A percentile compares a stretch with the other conserved stretches of the same genome.
phyloP scores from a whole-genome alignment of 30 jellyfish, hydroid and myxozoan species.

The Turritopsis rubra region DNA sequence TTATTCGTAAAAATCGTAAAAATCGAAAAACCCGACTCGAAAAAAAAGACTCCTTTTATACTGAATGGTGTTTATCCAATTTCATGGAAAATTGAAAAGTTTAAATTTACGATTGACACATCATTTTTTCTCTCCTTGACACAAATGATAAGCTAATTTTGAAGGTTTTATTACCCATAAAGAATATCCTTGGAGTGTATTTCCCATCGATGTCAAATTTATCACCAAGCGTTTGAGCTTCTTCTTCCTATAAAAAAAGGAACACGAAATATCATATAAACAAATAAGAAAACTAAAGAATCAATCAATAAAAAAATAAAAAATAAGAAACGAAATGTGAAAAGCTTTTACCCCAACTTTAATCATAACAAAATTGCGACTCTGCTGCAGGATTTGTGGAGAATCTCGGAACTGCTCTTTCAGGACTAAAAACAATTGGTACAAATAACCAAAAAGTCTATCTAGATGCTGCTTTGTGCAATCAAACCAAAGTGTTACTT shows the following conservation, averaged over 20 bases:
- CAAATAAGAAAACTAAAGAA: background rate
- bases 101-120: too few relatives aligned
- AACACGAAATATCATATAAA: background rate
- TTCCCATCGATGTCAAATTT: conserved; percentile 86
- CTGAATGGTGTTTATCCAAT: too few relatives aligned
- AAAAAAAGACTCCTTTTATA: too few relatives aligned
- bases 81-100: too few relatives aligned
- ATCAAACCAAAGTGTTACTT: background rate
- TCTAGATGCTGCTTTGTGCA: background rate
- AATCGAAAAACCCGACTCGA: too few relatives aligned
- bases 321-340: background rate
- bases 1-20: too few relatives aligned
- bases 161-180: conserved; percentile 44
- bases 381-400: conserved; percentile 32
- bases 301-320: background rate
- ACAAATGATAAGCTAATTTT: background rate
- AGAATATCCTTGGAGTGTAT: conserved; percentile 84
- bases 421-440: conserved; percentile 38
- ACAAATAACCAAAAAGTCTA: background rate
- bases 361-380: conserved; percentile 71
- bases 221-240: conserved; percentile 37
- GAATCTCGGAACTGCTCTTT: conserved; percentile 55
- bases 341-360: conserved; percentile 54
- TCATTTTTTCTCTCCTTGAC: background rate
- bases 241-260: conserved; percentile 55